These are phyloP conservation scores for Bufo bufo DNA, from an alignment of 2,113 vertebrate species.

Conservation along the genomic window DNA sequence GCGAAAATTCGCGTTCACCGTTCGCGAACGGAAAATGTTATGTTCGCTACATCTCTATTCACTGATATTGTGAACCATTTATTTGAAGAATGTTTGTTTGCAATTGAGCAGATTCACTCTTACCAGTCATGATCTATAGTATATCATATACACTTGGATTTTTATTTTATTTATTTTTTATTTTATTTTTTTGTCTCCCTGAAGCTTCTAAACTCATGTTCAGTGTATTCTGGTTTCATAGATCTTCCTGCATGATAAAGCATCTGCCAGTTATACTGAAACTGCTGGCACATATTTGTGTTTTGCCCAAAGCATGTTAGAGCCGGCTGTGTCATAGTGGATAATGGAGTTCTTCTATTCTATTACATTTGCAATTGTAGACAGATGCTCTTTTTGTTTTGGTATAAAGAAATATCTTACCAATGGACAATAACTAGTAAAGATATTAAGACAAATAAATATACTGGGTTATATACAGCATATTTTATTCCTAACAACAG, in stretches of 20 bases:
- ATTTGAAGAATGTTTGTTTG: background rate
- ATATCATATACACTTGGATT: constrained; percentile 25
- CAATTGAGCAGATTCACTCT: constrained; percentile 11
- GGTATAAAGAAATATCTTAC: constrained; percentile 44
- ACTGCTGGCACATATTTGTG: constrained; percentile 58
- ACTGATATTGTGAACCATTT: background rate
- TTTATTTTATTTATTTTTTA: constrained; percentile 34
- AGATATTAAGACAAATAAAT: background rate
- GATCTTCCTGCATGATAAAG: constrained; percentile 59
- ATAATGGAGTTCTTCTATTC: constrained; percentile 59
- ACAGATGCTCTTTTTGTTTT: constrained; percentile 63
- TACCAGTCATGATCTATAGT: background rate
- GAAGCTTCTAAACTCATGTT: constrained; percentile 51
- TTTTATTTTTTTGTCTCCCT: constrained; percentile 32
- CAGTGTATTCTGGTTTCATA: constrained; percentile 57
- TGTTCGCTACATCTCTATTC: no score
- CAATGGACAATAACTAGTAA: background rate
- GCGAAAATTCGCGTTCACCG: no score
- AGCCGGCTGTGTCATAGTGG: constrained; percentile 64
- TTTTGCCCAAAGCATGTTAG: constrained; percentile 64
- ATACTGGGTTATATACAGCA: background rate
- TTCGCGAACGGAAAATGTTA: no score
- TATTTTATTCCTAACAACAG: background rate
- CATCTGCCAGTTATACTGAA: constrained; percentile 60
- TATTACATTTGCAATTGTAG: constrained; percentile 56